Evolutionary conservation across 1,140 invertebrate genomes (phyloP), one percentile per base, ranked within the genome.

Genomic region (Pogonomyrmex californicus): DNA sequence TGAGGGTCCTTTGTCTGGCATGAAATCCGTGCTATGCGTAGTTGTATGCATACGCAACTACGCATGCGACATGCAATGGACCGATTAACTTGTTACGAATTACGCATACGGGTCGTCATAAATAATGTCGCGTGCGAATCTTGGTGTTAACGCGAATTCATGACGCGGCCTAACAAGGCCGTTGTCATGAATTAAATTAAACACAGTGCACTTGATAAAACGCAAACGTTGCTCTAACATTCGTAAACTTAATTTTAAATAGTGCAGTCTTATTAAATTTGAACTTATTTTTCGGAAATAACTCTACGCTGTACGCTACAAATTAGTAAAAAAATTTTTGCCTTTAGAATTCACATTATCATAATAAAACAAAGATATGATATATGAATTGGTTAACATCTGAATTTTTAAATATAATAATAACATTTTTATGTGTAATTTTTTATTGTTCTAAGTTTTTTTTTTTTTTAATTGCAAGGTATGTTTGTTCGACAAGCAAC

Each of bases 51-150:
- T 23, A 17, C 66, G 66, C 75, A 79, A 63, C 60, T 49, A 73
- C 49, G 47, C 12, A 58, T 68, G 73, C 60, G 87, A 66, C 58
- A 41, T 62, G 87, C 75, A 70, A 86, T 81, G 76, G 78, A 73
- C 76, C 83, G 44, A 87, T 90, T 90, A 89, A 86, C 88, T 33
- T 44, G 12, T 44, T 47, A 63, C 58, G 62, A 88, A 81, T 79
- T 88, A 79, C 70, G 14, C 49, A 76, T 47, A 41, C 60, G 36
- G 68, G 60, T 76, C 23, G 75, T 36, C 51, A 58, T 51, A 83
- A 87, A 76, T 88, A 87, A 71, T 9, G 47, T 49, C 17, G 38
- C 41, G 56, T 51, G 33, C 51, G 38, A 66, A 82, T 81, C 51
- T 87, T 58, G 44, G 54, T 38, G 33, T 83, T 79, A 75, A 75